Base-by-base conservation (phyloP, 1,140 invertebrate species). In the Stratiolaelaps scimitus region DNA sequence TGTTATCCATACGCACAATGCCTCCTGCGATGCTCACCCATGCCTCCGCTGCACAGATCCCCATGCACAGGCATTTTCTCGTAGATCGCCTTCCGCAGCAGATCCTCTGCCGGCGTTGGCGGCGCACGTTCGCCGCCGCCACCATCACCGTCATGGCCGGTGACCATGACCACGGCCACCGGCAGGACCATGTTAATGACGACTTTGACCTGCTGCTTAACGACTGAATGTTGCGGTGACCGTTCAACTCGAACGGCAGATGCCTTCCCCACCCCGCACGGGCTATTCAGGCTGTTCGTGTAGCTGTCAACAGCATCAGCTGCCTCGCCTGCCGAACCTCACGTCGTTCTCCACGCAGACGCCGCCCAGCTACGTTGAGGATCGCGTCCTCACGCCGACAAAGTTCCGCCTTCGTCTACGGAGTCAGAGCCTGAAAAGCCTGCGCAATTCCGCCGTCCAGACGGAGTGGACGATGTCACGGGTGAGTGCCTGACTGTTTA, bases 351-450 rank as follows among this genome's bases (percentile, higher is more conserved):
- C 26, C 34, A 60, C 53, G 23, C 53, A 60, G 53, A 60, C 53
- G 26, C 53, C 53, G 23, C 17, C 53, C 10, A 10, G 34, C 17
- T 60, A 60, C 53, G 34, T 60, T 26, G 53, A 60, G 20, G 53
- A 60, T 34, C 53, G 53, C 34, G 53, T 60, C 13, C 53, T 60
- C 53, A 60, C 53, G 1, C 53, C 53, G 53, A 60, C 53, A 15
- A 60, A 20, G 34, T 26, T 60, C 23, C 53, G 53, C 1, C 34
- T 60, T 2, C 53, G 53, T 15, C 53, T 19, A 26, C 53, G 53
- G 4, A 60, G 53, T 34, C 53, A 60, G 10, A 60, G 53, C 23
- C 17, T 60, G 15, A 60, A 60, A 23, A 60, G 23, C 20, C 26
- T 60, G 53, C 26, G 23, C 13, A 60, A 26, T 34, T 60, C 53